Base-by-base conservation (phyloP, 2,797 vertebrate genomes). In the Percopsis omiscomaycus region DNA sequence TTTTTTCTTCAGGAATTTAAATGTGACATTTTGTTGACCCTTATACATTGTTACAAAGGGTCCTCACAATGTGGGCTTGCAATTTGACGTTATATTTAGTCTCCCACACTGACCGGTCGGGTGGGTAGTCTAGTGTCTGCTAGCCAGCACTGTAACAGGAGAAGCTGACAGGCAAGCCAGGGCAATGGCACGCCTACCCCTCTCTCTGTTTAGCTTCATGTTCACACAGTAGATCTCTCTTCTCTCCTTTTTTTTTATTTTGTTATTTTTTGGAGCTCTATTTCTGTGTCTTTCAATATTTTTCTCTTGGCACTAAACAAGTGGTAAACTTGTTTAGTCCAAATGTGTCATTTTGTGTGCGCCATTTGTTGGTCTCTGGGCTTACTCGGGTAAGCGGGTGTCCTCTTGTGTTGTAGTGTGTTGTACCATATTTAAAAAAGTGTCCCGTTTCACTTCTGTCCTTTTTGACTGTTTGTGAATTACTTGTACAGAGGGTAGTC, bases 401-500 rank as follows among this genome's bases (percentile, higher is more conserved):
- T 47, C 63, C 46, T 65, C 47, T 44, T 66, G 47, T 62, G 54
- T 11, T n/a, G 30, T 32, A 32, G 30, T 32, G 3, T 37, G 5
- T 37, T 12, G 3, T 48, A 32, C 42, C 60, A 70, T 15, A 28
- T 70, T n/a, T 55, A 74, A 75, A 59, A 37, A 14, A 9, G 28
- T n/a, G 16, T 55, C 1, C 3, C 15, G 22, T 69, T 67, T 78
- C 49, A 46, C 71, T 59, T 58, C 73, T 66, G 67, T 68, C 52
- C 62, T 65, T 77, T 61, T 62, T 64, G 61, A n/a, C 64, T 52
- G 63, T 27, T 28, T 22, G 65, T 68, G 50, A 75, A 75, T 81
- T 78, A 76, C 77, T 80, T 55, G 54, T 64, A 30, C 16, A 57
- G n/a, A 22, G 66, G 30, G 1, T 46, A 28, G 67, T 64, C 65